These are phyloP conservation scores for Rhinichthys klamathensis DNA, from an alignment of 2,113 vertebrate genomes.

Conservation along the genomic window DNA sequence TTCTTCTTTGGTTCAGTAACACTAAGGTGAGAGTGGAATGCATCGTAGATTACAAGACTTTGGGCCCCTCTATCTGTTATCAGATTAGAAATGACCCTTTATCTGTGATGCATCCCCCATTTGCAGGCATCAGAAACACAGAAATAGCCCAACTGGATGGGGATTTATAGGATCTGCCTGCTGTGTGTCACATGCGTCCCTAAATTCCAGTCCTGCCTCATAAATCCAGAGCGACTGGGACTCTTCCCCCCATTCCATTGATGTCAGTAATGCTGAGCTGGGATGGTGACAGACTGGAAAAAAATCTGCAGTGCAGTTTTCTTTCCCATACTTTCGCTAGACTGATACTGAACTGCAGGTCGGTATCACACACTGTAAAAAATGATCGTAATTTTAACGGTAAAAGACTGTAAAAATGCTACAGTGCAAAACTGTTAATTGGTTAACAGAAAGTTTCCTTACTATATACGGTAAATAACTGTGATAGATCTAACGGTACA, in stretches of 20 bases:
- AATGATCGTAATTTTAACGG: too few species aligned
- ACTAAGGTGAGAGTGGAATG: not conserved
- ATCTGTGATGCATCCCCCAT: not conserved
- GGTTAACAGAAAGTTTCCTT: too few species aligned
- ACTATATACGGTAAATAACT: too few species aligned
- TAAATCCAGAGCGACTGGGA: conserved; percentile 46
- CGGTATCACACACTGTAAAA: too few species aligned
- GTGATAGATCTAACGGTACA: too few species aligned
- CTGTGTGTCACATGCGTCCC: conserved; percentile 15
- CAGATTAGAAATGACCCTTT: not conserved
- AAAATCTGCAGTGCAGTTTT: conserved; percentile 63
- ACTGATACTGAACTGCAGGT: conserved; percentile 69
- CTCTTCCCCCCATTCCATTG: conserved; percentile 61
- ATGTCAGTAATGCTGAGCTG: conserved; percentile 44
- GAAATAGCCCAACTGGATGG: not conserved
- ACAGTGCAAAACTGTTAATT: too few species aligned
- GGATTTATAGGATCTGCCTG: conserved; percentile 21
- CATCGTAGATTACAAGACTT: not conserved
- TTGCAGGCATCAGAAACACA: not conserved
- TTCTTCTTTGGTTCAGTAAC: conserved; percentile 15
- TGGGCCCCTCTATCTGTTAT: not conserved
- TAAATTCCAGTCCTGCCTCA: conserved; percentile 34
- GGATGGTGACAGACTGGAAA: conserved; percentile 55
- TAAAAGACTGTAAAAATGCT: too few species aligned
- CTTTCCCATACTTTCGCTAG: conserved; percentile 67